Percentiles rank a stretch among this genome's conserved stretches.
These are phyloP conservation scores for Drosophila mayri DNA, from an alignment of 1,140 invertebrate species.

Conservation along the genomic window DNA sequence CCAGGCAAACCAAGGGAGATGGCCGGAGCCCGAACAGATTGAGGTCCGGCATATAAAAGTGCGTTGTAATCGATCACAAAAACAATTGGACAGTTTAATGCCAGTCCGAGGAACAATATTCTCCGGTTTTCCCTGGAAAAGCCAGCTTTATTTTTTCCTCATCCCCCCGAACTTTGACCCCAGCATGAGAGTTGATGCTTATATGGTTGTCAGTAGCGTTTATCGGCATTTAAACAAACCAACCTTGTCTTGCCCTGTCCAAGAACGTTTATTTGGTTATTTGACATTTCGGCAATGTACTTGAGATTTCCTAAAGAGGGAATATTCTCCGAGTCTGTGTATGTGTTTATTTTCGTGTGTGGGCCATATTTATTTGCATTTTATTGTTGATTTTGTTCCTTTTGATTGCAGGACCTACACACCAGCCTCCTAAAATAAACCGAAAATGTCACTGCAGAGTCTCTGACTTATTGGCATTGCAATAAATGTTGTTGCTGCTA, in stretches of 20 bases:
- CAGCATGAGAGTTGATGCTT: conserved; percentile 39
- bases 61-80: conserved; percentile 59
- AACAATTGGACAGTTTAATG: conserved; percentile 70
- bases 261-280: conserved; percentile 75
- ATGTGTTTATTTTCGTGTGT: conserved; percentile 23
- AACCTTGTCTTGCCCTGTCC: conserved; percentile 58
- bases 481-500: conserved; percentile 56
- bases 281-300: conserved; percentile 72
- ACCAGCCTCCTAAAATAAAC: conserved; percentile 51
- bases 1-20: conserved; percentile 27
- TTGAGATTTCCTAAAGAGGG: conserved; percentile 29
- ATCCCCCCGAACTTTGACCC: conserved; percentile 21
- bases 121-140: neutral
- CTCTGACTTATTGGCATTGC: conserved; percentile 55
- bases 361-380: conserved; percentile 78
- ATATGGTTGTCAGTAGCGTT: conserved; percentile 71
- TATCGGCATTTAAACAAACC: conserved; percentile 80
- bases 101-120: conserved; percentile 25
- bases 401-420: conserved; percentile 66
- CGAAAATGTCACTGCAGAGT: conserved; percentile 68
- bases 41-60: conserved; percentile 65
- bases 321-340: conserved; percentile 43
- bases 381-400: conserved; percentile 81
- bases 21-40: conserved; percentile 26
- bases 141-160: neutral